Evolutionary conservation across 23 tunicate genomes (phyloP).

Genomic region (Ascidia mentula): DNA sequence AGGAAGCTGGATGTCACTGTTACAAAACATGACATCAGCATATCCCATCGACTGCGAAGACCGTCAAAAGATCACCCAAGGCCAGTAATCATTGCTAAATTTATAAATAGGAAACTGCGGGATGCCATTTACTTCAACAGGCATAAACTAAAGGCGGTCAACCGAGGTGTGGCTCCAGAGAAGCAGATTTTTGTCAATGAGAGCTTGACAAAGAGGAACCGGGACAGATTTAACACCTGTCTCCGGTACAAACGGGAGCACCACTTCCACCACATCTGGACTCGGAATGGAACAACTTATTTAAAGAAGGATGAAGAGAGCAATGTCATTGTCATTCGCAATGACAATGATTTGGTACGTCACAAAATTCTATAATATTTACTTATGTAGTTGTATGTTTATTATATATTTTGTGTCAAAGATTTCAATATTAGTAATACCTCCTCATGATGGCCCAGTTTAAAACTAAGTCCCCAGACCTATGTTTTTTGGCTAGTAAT

Average conservation of each 20-base stretch:
- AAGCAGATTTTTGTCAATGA: not conserved
- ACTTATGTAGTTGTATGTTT: not conserved
- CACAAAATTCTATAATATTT: not conserved
- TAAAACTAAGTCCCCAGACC: not conserved
- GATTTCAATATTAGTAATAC: too few species aligned
- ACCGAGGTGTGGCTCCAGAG: not conserved
- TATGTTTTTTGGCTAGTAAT: not conserved
- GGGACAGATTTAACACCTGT: slow-evolving; percentile 9
- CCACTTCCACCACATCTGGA: slow-evolving; percentile 1
- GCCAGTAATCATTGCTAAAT: slow-evolving; percentile 7
- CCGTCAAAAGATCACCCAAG: not conserved
- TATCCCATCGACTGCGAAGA: not conserved
- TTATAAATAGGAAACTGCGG: slow-evolving; percentile 6
- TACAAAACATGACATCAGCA: not conserved
- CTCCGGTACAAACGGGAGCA: not conserved
- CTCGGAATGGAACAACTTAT: slow-evolving; percentile 1
- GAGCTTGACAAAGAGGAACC: slow-evolving; percentile 14
- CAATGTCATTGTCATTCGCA: not conserved
- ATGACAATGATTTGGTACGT: slow-evolving; percentile 2
- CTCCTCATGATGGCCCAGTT: not conserved
- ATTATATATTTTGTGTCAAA: too few species aligned
- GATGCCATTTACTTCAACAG: slow-evolving; percentile 10
- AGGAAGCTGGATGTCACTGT: not conserved
- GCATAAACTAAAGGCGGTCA: not conserved
- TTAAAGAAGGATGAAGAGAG: slow-evolving; percentile 5